These are phyloP conservation scores for Glyptemys insculpta DNA, from an alignment of 2,797 vertebrate genomes.

Conservation along the genomic window DNA sequence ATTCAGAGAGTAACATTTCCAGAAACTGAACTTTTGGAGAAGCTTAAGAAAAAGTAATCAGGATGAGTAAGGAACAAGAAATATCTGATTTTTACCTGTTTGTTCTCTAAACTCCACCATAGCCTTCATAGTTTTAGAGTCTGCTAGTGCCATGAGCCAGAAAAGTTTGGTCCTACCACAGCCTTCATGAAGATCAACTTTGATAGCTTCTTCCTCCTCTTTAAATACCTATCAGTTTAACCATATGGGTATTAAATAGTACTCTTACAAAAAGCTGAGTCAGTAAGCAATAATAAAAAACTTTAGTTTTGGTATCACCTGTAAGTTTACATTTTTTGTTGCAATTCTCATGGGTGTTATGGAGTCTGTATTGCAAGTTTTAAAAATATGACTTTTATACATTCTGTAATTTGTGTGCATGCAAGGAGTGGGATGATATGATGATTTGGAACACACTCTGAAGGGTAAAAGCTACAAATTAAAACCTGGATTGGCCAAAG, in stretches of 20 bases:
- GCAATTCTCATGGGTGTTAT: background rate
- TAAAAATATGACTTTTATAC: background rate
- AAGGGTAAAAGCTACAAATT: background rate
- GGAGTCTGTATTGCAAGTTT: background rate
- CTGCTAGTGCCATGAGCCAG: constrained; percentile 99
- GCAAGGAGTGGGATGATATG: background rate
- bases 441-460: background rate
- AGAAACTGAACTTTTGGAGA: background rate
- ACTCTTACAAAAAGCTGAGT: background rate
- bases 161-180: constrained; percentile 99
- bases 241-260: constrained; percentile 8
- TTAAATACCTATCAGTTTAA: constrained; percentile 93
- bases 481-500: rapidly evolving
- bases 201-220: constrained; percentile 99
- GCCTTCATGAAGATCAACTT: constrained; percentile 98
- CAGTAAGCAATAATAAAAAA: background rate
- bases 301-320: background rate
- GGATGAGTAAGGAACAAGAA: background rate
- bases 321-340: background rate
- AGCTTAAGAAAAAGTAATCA: background rate
- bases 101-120: constrained; percentile 99
- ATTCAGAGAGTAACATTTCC: background rate
- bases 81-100: constrained; percentile 87
- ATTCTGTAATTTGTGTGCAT: background rate
- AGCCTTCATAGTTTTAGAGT: constrained; percentile 99